Evolutionary conservation across 2,888 invertebrate species (phyloP).

Genomic region (Nomada ruficornis): DNA sequence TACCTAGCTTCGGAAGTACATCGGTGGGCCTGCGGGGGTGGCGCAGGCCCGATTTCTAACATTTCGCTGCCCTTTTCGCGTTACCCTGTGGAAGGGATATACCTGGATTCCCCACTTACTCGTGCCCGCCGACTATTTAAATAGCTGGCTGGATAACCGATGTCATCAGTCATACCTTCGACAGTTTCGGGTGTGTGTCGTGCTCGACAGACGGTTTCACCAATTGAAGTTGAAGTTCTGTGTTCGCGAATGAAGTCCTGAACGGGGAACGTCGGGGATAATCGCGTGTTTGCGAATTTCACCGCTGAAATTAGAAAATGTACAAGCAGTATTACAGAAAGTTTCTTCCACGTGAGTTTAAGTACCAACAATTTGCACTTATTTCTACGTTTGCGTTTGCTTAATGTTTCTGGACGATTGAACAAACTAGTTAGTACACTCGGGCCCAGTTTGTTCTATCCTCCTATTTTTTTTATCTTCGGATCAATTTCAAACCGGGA

Average conservation of each 20-base stretch:
- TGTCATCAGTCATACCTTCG: slow-evolving; percentile 63
- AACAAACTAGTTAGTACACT: too few species aligned
- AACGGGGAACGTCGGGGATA: background rate
- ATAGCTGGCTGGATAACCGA: slow-evolving; percentile 48
- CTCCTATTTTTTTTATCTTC: too few species aligned
- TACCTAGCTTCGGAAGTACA: background rate
- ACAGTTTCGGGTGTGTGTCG: slow-evolving; percentile 19
- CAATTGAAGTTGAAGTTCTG: background rate
- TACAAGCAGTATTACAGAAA: slow-evolving; percentile 56
- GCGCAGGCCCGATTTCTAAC: background rate
- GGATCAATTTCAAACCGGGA: background rate
- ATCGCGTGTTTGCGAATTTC: background rate
- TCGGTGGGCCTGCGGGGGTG: slow-evolving; percentile 9
- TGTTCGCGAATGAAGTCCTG: slow-evolving; percentile 20
- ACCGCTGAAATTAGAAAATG: slow-evolving; percentile 49
- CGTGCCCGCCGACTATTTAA: slow-evolving; percentile 48
- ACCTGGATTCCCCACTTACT: slow-evolving; percentile 57
- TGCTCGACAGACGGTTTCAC: background rate
- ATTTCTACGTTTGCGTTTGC: background rate
- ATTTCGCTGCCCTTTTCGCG: slow-evolving; percentile 9
- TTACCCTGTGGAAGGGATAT: slow-evolving; percentile 42
- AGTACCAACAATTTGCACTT: background rate
- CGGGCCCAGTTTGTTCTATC: too few species aligned
- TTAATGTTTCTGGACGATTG: too few species aligned
- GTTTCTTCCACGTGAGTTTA: slow-evolving; percentile 67